Conservation (phyloP, 2,797 vertebrate species). For the Halcyon leucocephala region DNA sequence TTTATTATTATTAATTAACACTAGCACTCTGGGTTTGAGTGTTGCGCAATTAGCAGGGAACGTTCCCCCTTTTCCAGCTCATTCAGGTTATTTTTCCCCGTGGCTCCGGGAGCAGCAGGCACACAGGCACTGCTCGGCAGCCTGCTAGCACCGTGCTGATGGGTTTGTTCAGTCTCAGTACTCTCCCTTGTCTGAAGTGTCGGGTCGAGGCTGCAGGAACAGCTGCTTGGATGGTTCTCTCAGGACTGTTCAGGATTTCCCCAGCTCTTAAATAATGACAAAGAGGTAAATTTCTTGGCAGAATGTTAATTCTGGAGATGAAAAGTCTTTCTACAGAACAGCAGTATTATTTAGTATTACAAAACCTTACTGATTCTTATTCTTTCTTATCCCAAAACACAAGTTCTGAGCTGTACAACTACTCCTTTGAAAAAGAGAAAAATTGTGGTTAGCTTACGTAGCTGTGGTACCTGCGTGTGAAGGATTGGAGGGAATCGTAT, state of each 20-base stretch:
- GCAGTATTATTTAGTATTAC: too few relatives aligned
- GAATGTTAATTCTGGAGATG: not conserved
- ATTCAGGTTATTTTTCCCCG: accelerated
- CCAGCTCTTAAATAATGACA: not conserved
- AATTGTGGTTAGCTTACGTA: accelerated
- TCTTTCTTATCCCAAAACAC: not conserved
- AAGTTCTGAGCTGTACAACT: not conserved
- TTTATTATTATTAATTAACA: not conserved
- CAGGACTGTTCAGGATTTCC: not conserved
- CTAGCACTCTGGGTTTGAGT: not conserved
- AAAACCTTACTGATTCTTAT: not conserved
- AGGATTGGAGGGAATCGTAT: not conserved
- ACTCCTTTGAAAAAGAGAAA: accelerated
- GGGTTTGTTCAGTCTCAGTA: not conserved
- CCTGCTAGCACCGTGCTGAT: accelerated
- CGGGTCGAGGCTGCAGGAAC: not conserved
- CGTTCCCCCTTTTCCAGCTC: not conserved
- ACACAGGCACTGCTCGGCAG: not conserved
- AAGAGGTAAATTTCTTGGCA: not conserved
- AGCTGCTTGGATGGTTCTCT: not conserved
- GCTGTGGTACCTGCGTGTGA: not conserved
- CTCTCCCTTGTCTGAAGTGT: not conserved
- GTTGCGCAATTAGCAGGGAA: not conserved
- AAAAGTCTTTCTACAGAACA: not conserved
- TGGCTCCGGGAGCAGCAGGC: not conserved